Base-by-base conservation (phyloP, 2,888 invertebrate species). In the Liopterus haemorrhoidalis region DNA sequence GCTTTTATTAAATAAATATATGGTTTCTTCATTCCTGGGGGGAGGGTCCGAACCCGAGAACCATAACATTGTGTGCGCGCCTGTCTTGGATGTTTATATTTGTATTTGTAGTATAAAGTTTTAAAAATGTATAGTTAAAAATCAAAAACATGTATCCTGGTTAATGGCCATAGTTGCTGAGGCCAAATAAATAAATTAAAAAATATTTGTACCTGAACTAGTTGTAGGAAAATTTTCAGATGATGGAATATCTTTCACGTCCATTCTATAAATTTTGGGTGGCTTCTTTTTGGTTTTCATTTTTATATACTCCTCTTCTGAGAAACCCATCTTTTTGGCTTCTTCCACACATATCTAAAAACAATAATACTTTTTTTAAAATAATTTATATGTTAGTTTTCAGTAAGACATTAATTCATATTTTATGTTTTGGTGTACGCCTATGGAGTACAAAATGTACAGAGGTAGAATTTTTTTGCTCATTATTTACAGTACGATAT, bases 341-440 rank as follows among this genome's bases (percentile, higher is more conserved):
- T 56, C 50, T 32, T 55, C 43, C 16, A 54, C 16, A 36, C 51
- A 54, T 20, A 48, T 33, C 58, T 58, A 35, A 4, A 51, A 56
- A 9, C 22, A 8, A 8, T 8, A 22, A 22, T 22, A 22, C 8
- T 22, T 32, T 19, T 32, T 32, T 32, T 32, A 5, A 5, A 8
- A 8, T 8, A 22, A 22, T 22, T 8, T 22, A 22, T 8, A 32
- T 15, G 16, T 32, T 2, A n/a, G 32, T 14, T 16, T 14, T 32
- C 16, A 14, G 32, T 15, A 11, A 14, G 19, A 19, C 32, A 32
- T 32, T 18, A 32, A 18, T 18, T 32, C n/a, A 32, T 32, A 32
- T 32, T 32, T 19, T n/a, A 21, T n/a, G n/a, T n/a, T n/a, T n/a
- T n/a, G n/a, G n/a, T n/a, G n/a, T n/a, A n/a, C n/a, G n/a, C n/a